Evolutionary conservation across 2,113 vertebrate species (phyloP).

Genomic region (Origma solitaria): DNA sequence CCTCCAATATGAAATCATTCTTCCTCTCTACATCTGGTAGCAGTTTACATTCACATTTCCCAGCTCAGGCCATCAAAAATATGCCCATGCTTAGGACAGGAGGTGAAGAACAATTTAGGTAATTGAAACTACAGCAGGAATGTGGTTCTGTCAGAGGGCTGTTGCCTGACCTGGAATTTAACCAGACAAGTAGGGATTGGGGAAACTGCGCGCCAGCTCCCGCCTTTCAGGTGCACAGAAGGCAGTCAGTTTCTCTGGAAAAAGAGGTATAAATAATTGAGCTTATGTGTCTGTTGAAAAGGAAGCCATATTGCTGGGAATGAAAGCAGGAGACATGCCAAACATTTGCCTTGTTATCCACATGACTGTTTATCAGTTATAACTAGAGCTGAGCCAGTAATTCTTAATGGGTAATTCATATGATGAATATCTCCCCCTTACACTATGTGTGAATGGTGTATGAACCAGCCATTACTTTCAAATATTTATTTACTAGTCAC

Average conservation of each 20-base stretch:
- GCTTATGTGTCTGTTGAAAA: conserved; percentile 40
- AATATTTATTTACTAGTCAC: conserved; percentile 66
- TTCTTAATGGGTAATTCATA: conserved; percentile 64
- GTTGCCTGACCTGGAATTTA: conserved; percentile 60
- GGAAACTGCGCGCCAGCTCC: neutral
- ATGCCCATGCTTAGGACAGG: conserved; percentile 44
- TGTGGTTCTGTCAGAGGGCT: conserved; percentile 53
- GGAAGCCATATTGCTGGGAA: conserved; percentile 48
- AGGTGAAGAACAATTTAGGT: conserved; percentile 63
- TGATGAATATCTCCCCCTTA: conserved; percentile 58
- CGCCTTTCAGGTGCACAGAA: conserved; percentile 38
- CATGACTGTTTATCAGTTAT: conserved; percentile 56
- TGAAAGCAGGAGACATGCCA: conserved; percentile 41
- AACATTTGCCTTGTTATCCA: conserved; percentile 52
- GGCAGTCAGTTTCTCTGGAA: conserved; percentile 7
- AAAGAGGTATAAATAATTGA: neutral
- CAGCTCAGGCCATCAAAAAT: conserved; percentile 48
- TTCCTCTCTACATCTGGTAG: conserved; percentile 58
- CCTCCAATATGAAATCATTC: neutral
- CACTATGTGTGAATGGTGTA: conserved; percentile 34
- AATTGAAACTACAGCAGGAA: conserved; percentile 63
- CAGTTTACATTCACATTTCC: conserved; percentile 56
- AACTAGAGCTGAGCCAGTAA: conserved; percentile 43
- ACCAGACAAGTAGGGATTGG: conserved; percentile 43
- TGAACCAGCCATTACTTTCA: conserved; percentile 54